Conservation (phyloP, 1,140 invertebrate species). For the Drosophila subpulchrella region DNA sequence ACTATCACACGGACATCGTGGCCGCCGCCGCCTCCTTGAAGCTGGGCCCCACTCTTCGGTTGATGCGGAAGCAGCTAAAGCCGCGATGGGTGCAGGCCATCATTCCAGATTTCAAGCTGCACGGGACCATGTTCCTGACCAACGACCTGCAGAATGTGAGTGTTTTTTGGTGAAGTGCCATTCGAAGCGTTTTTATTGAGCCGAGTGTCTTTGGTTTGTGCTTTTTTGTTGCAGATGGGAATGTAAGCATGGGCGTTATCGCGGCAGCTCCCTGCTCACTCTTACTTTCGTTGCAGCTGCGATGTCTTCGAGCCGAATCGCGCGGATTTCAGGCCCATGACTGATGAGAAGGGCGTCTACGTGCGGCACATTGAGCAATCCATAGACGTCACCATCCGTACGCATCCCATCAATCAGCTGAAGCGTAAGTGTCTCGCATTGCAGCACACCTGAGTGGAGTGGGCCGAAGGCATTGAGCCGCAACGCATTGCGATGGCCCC, state of each 20-base stretch:
- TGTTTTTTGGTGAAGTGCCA: background rate
- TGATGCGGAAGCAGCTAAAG: constrained; percentile 88
- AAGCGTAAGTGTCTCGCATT: constrained; percentile 85
- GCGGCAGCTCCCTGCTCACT: constrained; percentile 12
- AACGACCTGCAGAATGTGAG: constrained; percentile 91
- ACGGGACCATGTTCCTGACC: constrained; percentile 91
- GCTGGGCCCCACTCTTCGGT: constrained; percentile 86
- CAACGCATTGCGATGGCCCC: constrained; percentile 55
- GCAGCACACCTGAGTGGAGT: constrained; percentile 59
- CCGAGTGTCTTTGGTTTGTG: constrained; percentile 1
- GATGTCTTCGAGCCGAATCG: constrained; percentile 91
- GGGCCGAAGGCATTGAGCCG: constrained; percentile 58
- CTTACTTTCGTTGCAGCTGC: constrained; percentile 85
- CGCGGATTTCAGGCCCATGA: constrained; percentile 91
- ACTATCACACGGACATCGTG: constrained; percentile 84
- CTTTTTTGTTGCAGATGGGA: constrained; percentile 61
- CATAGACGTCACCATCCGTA: constrained; percentile 91
- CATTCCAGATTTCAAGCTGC: constrained; percentile 91
- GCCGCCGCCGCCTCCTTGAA: constrained; percentile 78
- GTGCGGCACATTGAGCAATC: constrained; percentile 93
- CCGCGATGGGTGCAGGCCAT: constrained; percentile 89
- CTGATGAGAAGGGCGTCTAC: constrained; percentile 89
- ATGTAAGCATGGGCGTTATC: constrained; percentile 58
- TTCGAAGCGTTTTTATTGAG: constrained; percentile 9
- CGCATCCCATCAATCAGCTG: constrained; percentile 86